Evolutionary conservation across 2,113 vertebrate genomes (phyloP), one percentile per base, ranked within the genome.

Genomic region (Ptilorrhoa leucosticta): DNA sequence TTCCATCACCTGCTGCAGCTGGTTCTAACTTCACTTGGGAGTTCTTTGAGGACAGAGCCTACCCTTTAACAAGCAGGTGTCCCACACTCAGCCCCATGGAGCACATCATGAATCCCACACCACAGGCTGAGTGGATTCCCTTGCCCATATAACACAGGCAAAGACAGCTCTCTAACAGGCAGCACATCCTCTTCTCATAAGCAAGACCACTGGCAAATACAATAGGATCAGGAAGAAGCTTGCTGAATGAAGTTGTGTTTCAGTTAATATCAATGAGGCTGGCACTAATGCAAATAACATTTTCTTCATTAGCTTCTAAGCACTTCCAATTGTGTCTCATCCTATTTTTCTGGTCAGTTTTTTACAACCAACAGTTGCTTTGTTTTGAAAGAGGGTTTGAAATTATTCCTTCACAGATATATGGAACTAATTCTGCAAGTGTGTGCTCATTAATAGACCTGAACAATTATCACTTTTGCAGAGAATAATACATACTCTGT

Each of bases 371-470:
- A 75, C 85, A 86, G 73, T 87, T 83, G n/a, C 72, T 53, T 27
- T 75, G 14, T 90, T 96, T 91, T 0, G 0, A 86, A 95, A 94
- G 51, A 90, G 31, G n/a, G 28, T 73, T 44, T 93, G 40, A 82
- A 92, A 83, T 60, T 4, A 56, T 84, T 92, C 28, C 37, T 82
- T 64, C 72, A 21, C 51, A 87, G 72, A 90, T 95, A 78, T 73
- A 94, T 90, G 96, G 86, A 92, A 94, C 61, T 89, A 96, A 96
- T 96, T 93, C 88, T 82, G 26, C 86, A 87, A 90, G 39, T 78
- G 63, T 82, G 47, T 83, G 33, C 48, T 93, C 75, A 83, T 83
- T 89, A 93, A 94, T 89, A 83, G 72, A 95, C 93, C 94, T 95
- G 93, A 94, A 89, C 51, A 95, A 94, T 91, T 78, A 89, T 53